phyloP scores from a whole-genome alignment of 2,888 invertebrate species.

The Actias luna region DNA sequence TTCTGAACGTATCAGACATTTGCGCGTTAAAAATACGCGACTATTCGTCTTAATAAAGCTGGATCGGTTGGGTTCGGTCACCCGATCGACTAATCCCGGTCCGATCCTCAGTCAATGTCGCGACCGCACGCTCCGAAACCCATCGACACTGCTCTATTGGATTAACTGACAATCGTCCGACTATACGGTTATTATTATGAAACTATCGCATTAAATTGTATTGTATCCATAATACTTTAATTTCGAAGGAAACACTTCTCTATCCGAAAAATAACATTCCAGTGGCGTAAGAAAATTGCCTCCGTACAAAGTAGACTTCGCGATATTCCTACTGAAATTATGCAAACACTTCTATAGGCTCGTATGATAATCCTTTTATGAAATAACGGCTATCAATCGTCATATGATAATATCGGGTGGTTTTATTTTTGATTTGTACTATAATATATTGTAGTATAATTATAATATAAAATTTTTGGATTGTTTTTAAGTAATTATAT shows the following conservation, averaged over 20 bases:
- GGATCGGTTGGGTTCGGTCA: constrained; percentile 47
- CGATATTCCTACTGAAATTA: no score
- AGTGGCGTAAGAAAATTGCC: no score
- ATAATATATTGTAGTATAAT: no score
- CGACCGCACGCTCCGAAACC: constrained; percentile 33
- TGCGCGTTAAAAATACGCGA: constrained; percentile 59
- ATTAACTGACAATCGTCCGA: constrained; percentile 56
- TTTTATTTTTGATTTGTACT: no score
- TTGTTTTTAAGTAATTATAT: no score
- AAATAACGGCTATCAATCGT: no score
- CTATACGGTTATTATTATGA: constrained; percentile 30
- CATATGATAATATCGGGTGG: no score
- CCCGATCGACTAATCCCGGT: constrained; percentile 53
- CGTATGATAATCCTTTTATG: no score
- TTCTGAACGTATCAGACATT: constrained; percentile 39
- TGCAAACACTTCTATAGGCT: no score
- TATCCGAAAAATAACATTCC: no score
- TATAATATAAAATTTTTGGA: no score
- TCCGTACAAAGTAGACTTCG: no score
- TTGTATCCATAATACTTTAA: neutral
- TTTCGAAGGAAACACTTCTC: neutral
- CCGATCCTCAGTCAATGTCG: constrained; percentile 59
- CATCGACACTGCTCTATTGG: constrained; percentile 44
- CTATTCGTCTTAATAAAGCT: constrained; percentile 64
- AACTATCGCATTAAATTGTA: neutral